phyloP scores from a whole-genome alignment of 2,113 vertebrate species.

The Poicephalus gulielmi region DNA sequence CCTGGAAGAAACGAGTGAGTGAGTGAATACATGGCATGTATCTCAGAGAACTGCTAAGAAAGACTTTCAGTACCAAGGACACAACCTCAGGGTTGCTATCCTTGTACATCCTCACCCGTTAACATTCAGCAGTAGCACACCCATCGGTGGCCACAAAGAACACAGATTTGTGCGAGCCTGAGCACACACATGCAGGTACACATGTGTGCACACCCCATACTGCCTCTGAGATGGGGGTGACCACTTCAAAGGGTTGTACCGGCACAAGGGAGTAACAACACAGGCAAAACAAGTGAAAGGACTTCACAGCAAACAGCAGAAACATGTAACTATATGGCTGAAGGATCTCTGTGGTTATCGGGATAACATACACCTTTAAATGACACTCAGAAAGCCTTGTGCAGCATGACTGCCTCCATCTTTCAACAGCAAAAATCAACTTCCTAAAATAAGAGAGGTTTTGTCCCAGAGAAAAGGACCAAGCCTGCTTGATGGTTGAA shows the following conservation, averaged over 20 bases:
- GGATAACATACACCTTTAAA: not conserved
- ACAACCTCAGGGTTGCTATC: not conserved
- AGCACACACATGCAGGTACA: not conserved
- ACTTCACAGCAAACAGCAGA: not conserved
- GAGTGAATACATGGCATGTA: not conserved
- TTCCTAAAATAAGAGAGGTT: not conserved
- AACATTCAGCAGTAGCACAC: not conserved
- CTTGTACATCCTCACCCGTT: not conserved
- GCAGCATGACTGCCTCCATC: not conserved
- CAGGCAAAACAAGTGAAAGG: not conserved
- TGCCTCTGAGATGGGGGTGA: not conserved
- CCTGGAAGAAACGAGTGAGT: constrained; percentile 20
- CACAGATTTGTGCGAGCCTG: accelerated
- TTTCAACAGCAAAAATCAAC: not conserved
- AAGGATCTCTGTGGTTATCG: not conserved
- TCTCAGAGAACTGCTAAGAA: not conserved
- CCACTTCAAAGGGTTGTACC: not conserved
- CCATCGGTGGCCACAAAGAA: not conserved
- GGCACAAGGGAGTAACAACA: not conserved
- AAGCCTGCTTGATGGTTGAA: not conserved
- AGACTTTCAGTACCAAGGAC: not conserved
- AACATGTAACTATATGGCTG: not conserved
- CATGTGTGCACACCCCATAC: accelerated
- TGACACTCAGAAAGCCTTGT: not conserved
- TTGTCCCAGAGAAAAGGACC: not conserved